Evolutionary conservation across 2,113 vertebrate genomes (phyloP).

Genomic region (Probosciger aterrimus): DNA sequence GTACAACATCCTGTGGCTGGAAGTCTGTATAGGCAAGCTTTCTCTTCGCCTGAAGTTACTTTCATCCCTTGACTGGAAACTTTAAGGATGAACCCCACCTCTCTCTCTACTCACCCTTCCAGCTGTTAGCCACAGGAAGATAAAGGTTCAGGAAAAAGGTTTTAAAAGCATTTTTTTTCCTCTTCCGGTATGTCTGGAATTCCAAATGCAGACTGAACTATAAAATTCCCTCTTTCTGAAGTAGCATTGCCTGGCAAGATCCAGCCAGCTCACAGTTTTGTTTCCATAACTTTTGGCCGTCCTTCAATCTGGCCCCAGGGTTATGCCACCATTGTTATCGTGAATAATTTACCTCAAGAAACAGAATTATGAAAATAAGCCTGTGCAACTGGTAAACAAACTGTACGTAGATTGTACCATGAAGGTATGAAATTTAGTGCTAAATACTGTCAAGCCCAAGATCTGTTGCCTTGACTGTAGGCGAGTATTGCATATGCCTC

Average conservation of each 20-base stretch:
- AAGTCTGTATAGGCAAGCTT: background rate
- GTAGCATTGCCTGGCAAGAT: background rate
- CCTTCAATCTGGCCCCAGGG: background rate
- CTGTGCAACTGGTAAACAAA: background rate
- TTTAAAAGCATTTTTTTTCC: background rate
- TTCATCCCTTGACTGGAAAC: background rate
- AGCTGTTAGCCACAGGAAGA: slow-evolving; percentile 37
- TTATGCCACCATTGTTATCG: accelerated
- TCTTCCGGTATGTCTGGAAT: slow-evolving; percentile 63
- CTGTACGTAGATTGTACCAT: background rate
- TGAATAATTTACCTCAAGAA: background rate
- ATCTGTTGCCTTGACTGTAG: background rate
- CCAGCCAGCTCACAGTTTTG: background rate
- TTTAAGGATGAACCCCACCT: background rate
- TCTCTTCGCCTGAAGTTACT: background rate
- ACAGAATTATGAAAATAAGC: background rate
- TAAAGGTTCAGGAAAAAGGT: slow-evolving; percentile 43
- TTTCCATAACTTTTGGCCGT: background rate
- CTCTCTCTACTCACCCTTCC: background rate
- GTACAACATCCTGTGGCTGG: slow-evolving; percentile 17
- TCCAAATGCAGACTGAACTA: slow-evolving; percentile 38
- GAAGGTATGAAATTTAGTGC: background rate
- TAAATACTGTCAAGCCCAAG: background rate
- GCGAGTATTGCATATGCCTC: accelerated
- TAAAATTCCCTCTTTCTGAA: slow-evolving; percentile 13